A percentile compares a stretch with the other conserved stretches of the same genome.
Conservation (phyloP, 2,113 vertebrate genomes). For the Hemibagrus wyckioides region DNA sequence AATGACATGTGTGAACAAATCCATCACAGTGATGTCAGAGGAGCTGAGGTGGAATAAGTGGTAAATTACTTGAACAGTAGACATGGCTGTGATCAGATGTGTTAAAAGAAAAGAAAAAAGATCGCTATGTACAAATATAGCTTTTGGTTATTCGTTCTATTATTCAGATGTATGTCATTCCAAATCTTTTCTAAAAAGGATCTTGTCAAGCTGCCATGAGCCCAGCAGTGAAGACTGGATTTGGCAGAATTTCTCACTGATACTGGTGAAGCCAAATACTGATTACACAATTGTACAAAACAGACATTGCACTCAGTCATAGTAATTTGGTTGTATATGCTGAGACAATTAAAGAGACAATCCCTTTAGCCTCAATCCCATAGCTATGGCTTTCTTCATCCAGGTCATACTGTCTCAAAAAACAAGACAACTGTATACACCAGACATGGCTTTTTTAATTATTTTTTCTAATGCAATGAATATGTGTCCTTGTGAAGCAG, state of each 20-base stretch:
- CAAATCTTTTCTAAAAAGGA: not conserved
- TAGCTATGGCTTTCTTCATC: not conserved
- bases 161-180: not conserved
- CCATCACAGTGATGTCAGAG: not conserved
- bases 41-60: not conserved
- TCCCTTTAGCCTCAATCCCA: not conserved
- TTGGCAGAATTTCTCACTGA: not conserved
- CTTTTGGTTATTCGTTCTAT: too few relatives aligned
- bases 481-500: not conserved
- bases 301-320: not conserved
- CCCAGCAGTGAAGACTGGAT: not conserved
- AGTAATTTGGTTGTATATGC: not conserved
- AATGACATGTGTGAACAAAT: not conserved
- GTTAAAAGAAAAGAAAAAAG: not conserved
- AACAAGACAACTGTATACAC: not conserved
- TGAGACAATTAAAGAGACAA: too few relatives aligned
- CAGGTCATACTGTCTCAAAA: not conserved
- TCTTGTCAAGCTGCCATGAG: not conserved
- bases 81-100: not conserved
- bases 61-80: not conserved
- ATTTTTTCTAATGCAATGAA: not conserved
- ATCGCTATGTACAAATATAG: not conserved
- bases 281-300: constrained; percentile 1
- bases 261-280: not conserved
- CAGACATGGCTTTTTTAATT: not conserved